These are phyloP conservation scores for Anas platyrhynchos DNA, from an alignment of 2,113 vertebrate genomes.

Conservation along the genomic window DNA sequence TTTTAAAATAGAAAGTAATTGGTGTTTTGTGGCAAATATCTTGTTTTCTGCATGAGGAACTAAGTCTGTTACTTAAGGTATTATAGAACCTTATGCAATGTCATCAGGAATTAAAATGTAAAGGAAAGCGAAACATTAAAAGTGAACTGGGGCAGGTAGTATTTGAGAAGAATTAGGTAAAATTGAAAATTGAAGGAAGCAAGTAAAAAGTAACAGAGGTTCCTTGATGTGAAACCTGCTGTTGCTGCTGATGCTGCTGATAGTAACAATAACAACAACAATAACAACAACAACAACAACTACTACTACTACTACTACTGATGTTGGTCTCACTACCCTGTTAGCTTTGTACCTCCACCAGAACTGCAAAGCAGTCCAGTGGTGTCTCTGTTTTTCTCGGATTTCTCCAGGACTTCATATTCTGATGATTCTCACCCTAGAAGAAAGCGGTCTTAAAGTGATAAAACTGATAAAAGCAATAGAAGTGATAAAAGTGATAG, in stretches of 20 bases:
- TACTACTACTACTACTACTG: no score
- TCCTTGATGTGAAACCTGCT: background rate
- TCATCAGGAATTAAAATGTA: background rate
- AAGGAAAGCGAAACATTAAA: background rate
- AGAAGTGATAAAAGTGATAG: conserved; percentile 16
- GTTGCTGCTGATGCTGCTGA: no score
- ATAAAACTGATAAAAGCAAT: conserved; percentile 16
- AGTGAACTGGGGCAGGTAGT: background rate
- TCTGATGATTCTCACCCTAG: background rate
- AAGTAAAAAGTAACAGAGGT: background rate
- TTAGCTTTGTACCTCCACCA: background rate
- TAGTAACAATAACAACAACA: no score
- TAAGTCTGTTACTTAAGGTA: background rate
- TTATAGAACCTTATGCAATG: background rate
- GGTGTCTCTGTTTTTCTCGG: background rate
- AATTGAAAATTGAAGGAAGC: background rate
- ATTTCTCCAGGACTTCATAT: background rate
- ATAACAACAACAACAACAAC: no score
- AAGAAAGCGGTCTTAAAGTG: background rate
- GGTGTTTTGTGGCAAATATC: background rate
- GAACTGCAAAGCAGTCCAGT: background rate
- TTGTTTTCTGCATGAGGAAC: background rate
- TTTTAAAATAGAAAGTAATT: background rate
- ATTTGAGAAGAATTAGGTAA: no score
- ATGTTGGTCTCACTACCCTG: background rate